These are phyloP conservation scores for Haliclona indistincta DNA, from an alignment of 37 sponge, comb jelly and placozoan genomes.

Conservation along the genomic window DNA sequence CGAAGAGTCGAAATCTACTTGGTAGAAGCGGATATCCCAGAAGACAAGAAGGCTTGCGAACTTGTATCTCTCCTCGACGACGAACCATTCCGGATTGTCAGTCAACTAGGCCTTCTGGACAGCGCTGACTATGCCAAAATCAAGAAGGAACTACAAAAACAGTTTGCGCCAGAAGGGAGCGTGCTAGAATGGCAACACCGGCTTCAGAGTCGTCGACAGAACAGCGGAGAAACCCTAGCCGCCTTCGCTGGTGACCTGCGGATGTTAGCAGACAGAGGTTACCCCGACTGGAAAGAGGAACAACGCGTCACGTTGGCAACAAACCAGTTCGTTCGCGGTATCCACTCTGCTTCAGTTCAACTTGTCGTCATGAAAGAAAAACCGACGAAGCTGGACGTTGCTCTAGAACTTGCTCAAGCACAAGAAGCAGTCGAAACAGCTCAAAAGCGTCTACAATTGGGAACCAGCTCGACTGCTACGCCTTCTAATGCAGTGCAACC, in stretches of 20 bases:
- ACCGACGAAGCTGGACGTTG: not conserved
- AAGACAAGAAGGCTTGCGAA: slow-evolving; percentile 3
- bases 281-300: too few species aligned
- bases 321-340: slow-evolving; percentile 10
- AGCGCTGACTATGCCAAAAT: not conserved
- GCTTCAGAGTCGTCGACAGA: too few species aligned
- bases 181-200: slow-evolving; percentile 16
- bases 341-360: slow-evolving; percentile 2
- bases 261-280: too few species aligned
- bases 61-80: slow-evolving; percentile 9
- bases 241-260: too few species aligned
- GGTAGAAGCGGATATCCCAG: slow-evolving; percentile 1
- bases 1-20: slow-evolving; percentile 1
- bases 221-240: too few species aligned
- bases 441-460: slow-evolving; percentile 1
- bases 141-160: not conserved
- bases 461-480: not conserved
- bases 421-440: slow-evolving; percentile 9
- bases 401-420: not conserved
- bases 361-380: slow-evolving; percentile 1
- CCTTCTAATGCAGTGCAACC: not conserved
- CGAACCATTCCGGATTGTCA: slow-evolving; percentile 10
- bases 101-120: slow-evolving; percentile 1
- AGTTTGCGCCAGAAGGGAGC: slow-evolving; percentile 10
- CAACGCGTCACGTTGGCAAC: not conserved